These are phyloP conservation scores for Lutjanus campechanus DNA, from an alignment of 2,797 vertebrate species.

Conservation along the genomic window DNA sequence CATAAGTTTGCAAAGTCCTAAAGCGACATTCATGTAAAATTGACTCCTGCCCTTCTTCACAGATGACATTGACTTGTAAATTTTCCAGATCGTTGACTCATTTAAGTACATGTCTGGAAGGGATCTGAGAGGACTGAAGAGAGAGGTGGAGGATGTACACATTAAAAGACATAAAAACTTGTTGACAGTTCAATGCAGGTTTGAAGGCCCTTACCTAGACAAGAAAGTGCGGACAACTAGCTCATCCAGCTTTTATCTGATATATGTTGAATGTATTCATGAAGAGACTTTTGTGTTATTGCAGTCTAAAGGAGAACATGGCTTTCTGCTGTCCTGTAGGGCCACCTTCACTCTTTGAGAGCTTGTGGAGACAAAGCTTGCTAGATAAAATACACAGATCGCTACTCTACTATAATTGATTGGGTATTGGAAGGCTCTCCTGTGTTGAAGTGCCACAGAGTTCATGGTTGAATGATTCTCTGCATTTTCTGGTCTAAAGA, in stretches of 20 bases:
- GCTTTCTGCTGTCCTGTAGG: background rate
- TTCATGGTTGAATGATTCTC: slow-evolving; percentile 18
- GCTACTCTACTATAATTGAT: slow-evolving; percentile 26
- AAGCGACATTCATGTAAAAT: background rate
- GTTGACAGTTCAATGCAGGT: background rate
- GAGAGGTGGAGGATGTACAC: background rate
- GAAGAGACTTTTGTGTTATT: background rate
- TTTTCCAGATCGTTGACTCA: background rate
- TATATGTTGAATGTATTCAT: slow-evolving; percentile 9
- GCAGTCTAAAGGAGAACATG: slow-evolving; percentile 1
- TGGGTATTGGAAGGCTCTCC: slow-evolving; percentile 13
- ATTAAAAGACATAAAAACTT: background rate
- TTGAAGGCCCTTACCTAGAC: background rate
- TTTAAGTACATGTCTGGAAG: background rate
- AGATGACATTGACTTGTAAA: background rate
- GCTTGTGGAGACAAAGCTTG: background rate
- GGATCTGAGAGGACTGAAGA: background rate
- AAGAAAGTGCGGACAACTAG: background rate
- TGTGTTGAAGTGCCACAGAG: slow-evolving; percentile 33
- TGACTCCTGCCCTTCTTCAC: background rate
- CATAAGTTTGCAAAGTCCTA: background rate
- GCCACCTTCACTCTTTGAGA: background rate
- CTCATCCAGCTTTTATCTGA: background rate
- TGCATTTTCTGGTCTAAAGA: slow-evolving; percentile 14
- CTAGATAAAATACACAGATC: slow-evolving; percentile 30